Evolutionary conservation across 2,888 invertebrate species (phyloP), one percentile per base, ranked within the genome.

Genomic region (Drosophila percnosoma): DNA sequence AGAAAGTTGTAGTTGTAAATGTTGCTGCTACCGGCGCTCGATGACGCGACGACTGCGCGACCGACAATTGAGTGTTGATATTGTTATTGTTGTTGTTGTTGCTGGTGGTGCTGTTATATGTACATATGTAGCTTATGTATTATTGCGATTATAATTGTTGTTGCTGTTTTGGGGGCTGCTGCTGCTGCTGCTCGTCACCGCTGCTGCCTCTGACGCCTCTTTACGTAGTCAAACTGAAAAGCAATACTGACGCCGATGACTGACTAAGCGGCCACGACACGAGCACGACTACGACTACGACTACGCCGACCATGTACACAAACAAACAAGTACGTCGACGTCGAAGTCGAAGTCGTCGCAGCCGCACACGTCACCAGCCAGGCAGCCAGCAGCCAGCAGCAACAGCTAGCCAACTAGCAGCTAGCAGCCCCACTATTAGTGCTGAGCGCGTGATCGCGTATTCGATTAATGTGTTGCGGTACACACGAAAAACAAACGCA

Each of bases 161-260:
- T n/a, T 73, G 68, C 58, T 73, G 67, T 33, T 72, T 71, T 57
- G 38, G 69, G 68, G 70, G 63, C 71, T 51, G 74, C 73, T 69
- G 61, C 53, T 48, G 52, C 53, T 53, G 15, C 34, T 53, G 53
- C 68, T 67, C 62, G 77, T 65, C 62, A 72, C 64, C 61, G 77
- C 71, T 82, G 67, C 68, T 80, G 65, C 78, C 73, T 78, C 82
- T 80, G 80, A 78, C 82, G 82, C 75, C 80, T 80, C 76, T 82
- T 80, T 73, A 87, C 82, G 82, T 82, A 86, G 87, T 67, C 73
- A 70, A 84, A 88, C 82, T 84, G 73, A 86, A 86, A 83, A 80
- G 86, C 86, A 85, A 86, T 80, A 80, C 83, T 75, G 78, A 80
- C 82, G 81, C 74, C 82, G 65, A 55, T 78, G 88, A 88, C 82